These are phyloP conservation scores for Tineola bisselliella DNA, from an alignment of 2,888 invertebrate species.

Conservation along the genomic window DNA sequence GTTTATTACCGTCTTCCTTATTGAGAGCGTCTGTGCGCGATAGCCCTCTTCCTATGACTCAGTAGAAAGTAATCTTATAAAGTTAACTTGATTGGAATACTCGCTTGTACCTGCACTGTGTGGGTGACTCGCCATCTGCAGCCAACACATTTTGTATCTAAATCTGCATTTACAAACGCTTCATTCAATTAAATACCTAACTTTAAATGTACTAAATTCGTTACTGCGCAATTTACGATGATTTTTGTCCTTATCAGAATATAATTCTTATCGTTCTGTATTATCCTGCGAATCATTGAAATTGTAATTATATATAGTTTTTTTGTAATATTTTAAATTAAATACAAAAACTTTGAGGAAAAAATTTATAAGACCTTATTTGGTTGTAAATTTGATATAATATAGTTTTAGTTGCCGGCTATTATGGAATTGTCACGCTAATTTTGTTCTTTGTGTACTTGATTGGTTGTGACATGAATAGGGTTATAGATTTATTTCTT, in stretches of 20 bases:
- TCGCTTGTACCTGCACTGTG: slow-evolving; percentile 27
- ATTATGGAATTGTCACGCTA: neutral
- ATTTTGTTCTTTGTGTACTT: neutral
- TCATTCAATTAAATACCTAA: too few relatives aligned
- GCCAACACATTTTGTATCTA: neutral
- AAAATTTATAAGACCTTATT: too few relatives aligned
- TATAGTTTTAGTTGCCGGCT: neutral
- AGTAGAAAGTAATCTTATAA: slow-evolving; percentile 64
- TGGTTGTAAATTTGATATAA: too few relatives aligned
- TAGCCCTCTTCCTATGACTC: slow-evolving; percentile 68
- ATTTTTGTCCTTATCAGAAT: too few relatives aligned
- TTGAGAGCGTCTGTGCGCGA: slow-evolving; percentile 64
- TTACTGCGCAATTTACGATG: too few relatives aligned
- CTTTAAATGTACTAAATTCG: too few relatives aligned
- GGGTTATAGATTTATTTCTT: neutral
- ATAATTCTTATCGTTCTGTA: too few relatives aligned
- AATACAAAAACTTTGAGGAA: too few relatives aligned
- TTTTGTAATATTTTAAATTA: too few relatives aligned
- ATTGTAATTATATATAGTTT: too few relatives aligned
- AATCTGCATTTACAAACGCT: too few relatives aligned
- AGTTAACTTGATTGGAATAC: slow-evolving; percentile 4
- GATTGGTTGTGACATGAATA: neutral
- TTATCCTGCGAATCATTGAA: too few relatives aligned
- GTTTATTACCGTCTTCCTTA: slow-evolving; percentile 68
- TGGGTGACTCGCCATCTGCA: slow-evolving; percentile 32